Conservation (phyloP, 2,888 invertebrate genomes). For the Balanococcus diminutus region DNA sequence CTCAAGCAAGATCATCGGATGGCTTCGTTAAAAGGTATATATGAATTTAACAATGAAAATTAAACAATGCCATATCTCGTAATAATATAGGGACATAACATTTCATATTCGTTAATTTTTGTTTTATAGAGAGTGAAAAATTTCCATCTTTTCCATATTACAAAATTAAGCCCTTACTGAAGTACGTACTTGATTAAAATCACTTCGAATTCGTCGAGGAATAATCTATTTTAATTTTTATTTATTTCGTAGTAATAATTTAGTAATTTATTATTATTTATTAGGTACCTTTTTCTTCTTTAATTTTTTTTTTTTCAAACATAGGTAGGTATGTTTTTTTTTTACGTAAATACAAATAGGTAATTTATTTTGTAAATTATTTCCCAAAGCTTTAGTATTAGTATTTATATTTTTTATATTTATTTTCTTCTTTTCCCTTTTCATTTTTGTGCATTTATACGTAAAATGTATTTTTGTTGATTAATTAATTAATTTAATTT, state of each 20-base stretch:
- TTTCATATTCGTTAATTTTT: background rate
- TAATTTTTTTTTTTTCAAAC: background rate
- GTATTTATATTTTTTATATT: background rate
- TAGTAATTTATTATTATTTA: conserved; percentile 30
- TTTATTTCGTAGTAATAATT: background rate
- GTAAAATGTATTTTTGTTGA: background rate
- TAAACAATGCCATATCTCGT: no score
- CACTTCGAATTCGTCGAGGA: background rate
- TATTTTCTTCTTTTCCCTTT: background rate
- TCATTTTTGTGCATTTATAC: background rate
- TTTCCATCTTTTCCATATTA: conserved; percentile 38
- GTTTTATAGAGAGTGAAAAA: conserved; percentile 28
- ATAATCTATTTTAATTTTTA: background rate
- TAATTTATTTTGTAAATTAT: background rate
- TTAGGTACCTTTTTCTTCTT: background rate
- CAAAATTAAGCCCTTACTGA: conserved; percentile 40
- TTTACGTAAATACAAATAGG: no score
- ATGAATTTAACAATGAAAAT: background rate
- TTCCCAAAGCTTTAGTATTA: background rate
- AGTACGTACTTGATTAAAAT: conserved; percentile 34
- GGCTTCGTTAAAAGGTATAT: conserved; percentile 28
- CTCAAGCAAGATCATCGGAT: background rate
- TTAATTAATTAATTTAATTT: background rate
- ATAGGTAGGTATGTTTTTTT: no score
- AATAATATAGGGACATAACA: background rate